These are phyloP conservation scores for Nymphalis urticae DNA, from an alignment of 2,888 invertebrate genomes.

Conservation along the genomic window DNA sequence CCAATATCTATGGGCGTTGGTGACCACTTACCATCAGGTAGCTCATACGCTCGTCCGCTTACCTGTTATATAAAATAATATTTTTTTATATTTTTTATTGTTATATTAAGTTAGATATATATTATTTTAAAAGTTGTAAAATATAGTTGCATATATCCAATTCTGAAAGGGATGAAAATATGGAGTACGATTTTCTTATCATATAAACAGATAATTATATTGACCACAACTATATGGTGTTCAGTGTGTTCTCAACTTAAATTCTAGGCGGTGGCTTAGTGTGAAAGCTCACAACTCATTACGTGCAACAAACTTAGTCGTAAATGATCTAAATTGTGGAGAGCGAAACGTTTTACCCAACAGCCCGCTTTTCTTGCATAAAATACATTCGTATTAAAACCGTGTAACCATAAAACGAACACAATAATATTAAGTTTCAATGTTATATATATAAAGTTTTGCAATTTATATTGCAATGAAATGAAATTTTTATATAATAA, in stretches of 20 bases:
- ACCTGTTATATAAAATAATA: no score
- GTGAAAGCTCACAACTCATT: constrained; percentile 28
- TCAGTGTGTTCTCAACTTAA: constrained; percentile 9
- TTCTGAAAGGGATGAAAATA: no score
- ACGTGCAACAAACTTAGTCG: constrained; percentile 29
- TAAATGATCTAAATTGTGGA: constrained; percentile 27
- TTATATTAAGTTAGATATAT: no score
- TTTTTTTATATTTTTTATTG: no score
- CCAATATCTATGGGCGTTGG: no score
- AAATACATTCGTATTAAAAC: constrained; percentile 8
- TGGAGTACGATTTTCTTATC: no score
- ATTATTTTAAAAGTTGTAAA: no score
- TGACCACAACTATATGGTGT: neutral
- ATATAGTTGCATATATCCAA: no score
- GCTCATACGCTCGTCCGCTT: no score
- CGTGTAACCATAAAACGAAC: neutral
- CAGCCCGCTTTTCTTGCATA: constrained; percentile 14
- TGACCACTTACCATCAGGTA: no score
- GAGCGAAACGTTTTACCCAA: constrained; percentile 25
- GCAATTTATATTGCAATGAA: neutral
- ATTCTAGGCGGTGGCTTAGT: constrained; percentile 10
- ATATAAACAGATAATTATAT: no score
- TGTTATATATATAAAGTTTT: neutral
- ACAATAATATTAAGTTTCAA: neutral
- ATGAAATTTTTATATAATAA: neutral